These are phyloP conservation scores for Girardinus metallicus DNA, from an alignment of 2,797 vertebrate genomes.

Conservation along the genomic window DNA sequence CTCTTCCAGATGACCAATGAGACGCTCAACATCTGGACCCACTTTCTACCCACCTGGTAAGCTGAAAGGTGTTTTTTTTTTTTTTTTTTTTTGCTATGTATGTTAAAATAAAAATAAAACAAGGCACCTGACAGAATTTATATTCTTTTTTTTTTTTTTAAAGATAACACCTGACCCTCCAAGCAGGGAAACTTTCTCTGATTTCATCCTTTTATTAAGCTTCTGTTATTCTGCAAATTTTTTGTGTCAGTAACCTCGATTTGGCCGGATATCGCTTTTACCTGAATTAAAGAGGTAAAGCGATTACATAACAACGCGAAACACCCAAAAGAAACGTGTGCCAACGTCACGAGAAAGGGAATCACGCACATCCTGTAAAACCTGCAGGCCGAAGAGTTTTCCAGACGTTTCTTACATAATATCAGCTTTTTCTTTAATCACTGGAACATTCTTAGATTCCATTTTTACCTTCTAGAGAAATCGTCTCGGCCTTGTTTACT, in stretches of 20 bases:
- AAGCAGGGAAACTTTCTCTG: not conserved
- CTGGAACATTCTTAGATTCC: too few species aligned
- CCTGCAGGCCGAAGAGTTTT: not conserved
- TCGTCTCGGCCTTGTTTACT: not conserved
- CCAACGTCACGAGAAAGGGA: not conserved
- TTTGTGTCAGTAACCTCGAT: not conserved
- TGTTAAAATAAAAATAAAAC: not conserved
- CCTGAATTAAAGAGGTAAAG: not conserved
- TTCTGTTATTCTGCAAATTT: not conserved
- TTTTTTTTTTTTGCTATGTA: not conserved
- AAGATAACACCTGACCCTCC: not conserved
- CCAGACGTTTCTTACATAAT: not conserved
- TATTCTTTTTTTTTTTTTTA: not conserved
- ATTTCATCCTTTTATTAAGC: not conserved
- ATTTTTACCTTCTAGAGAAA: not conserved
- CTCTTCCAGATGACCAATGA: conserved; percentile 96
- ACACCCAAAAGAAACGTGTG: not conserved
- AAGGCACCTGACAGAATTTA: not conserved
- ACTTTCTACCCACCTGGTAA: conserved; percentile 92
- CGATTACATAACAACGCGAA: not conserved
- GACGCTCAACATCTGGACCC: conserved; percentile 97
- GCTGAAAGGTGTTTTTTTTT: not conserved
- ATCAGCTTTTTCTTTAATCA: not conserved
- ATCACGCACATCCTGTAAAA: conserved; percentile 24
- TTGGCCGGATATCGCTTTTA: not conserved